Evolutionary conservation across 2,888 invertebrate genomes (phyloP).

Genomic region (Plagiodera versicolora): DNA sequence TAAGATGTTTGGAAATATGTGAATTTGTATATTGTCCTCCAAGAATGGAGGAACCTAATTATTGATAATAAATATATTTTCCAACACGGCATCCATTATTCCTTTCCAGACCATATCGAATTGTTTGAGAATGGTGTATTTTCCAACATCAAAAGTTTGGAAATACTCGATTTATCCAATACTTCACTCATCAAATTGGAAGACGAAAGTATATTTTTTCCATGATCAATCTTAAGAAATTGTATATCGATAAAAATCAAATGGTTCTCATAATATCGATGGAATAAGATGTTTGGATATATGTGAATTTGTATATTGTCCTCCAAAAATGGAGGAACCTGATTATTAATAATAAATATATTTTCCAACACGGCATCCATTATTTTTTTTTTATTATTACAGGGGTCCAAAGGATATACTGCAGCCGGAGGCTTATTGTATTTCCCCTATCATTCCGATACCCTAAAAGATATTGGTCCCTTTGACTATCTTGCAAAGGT

Average conservation of each 20-base stretch:
- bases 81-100: no score
- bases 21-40: conserved; percentile 28
- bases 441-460: no score
- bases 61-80: background rate
- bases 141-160: conserved; percentile 32
- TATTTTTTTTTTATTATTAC: no score
- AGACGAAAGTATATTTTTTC: conserved; percentile 30
- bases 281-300: conserved; percentile 33
- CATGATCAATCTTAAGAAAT: conserved; percentile 20
- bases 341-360: background rate
- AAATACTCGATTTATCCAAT: conserved; percentile 28
- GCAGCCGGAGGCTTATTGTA: no score
- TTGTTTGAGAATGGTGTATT: conserved; percentile 32
- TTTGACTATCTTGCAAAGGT: no score
- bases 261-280: conserved; percentile 28
- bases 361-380: no score
- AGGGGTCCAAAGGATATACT: no score
- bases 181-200: conserved; percentile 29
- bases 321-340: conserved; percentile 13
- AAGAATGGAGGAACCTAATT: conserved; percentile 9
- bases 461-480: no score
- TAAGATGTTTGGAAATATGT: conserved; percentile 33
- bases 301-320: conserved; percentile 30
- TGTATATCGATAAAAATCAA: conserved; percentile 34
- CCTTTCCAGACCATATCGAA: background rate